Percentiles rank a stretch among this genome's conserved stretches.
phyloP scores from a whole-genome alignment of 2,888 invertebrate genomes.

The Noctua janthina region DNA sequence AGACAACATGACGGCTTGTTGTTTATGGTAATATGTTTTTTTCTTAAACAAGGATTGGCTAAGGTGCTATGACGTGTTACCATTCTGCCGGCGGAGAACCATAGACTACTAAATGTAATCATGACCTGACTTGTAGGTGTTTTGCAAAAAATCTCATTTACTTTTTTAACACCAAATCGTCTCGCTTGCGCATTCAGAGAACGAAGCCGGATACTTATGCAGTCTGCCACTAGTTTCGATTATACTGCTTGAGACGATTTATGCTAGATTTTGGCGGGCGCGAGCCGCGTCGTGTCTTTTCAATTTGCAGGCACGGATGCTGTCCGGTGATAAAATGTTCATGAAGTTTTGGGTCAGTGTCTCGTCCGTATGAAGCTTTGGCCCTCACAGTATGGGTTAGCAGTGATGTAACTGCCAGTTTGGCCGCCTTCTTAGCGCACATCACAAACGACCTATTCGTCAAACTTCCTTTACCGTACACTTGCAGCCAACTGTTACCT shows the following conservation, averaged over 20 bases:
- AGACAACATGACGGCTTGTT: slow-evolving; percentile 81
- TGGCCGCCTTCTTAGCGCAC: background rate
- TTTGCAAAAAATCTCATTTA: background rate
- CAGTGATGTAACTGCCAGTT: background rate
- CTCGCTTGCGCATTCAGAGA: background rate
- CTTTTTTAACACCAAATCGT: background rate
- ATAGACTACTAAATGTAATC: slow-evolving; percentile 30
- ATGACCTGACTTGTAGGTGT: background rate
- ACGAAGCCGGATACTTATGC: background rate
- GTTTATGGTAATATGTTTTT: slow-evolving; percentile 74
- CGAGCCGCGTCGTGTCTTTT: background rate
- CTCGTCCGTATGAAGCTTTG: background rate
- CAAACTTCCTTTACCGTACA: background rate
- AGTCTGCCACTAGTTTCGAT: background rate
- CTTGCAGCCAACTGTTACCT: background rate
- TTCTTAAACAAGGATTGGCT: slow-evolving; percentile 58
- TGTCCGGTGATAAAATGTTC: background rate
- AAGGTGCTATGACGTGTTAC: slow-evolving; percentile 7
- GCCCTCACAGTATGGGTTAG: background rate
- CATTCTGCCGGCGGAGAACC: slow-evolving; percentile 19
- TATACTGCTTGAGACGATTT: background rate
- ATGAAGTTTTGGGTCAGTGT: background rate
- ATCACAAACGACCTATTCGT: background rate
- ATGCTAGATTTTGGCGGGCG: background rate
- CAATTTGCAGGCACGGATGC: background rate